A percentile compares a stretch with the other conserved stretches of the same genome.
phyloP scores from a whole-genome alignment of 2,113 vertebrate genomes.

The Brachypteracias leptosomus region DNA sequence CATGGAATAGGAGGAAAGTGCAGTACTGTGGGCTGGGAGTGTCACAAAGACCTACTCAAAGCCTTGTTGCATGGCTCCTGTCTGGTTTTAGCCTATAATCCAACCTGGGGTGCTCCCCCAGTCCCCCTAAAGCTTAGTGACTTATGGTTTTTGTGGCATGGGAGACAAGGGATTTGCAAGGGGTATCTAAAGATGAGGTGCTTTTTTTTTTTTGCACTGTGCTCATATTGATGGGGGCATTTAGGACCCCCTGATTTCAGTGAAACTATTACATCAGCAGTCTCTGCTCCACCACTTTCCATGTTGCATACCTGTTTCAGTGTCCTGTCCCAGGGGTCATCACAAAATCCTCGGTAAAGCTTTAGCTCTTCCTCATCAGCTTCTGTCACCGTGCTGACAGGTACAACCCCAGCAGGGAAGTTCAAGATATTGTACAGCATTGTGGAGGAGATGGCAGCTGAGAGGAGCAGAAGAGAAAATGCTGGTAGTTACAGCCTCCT shows the following conservation, averaged over 20 bases:
- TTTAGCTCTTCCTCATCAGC: conserved; percentile 85
- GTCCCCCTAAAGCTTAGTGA: background rate
- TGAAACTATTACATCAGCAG: background rate
- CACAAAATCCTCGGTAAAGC: conserved; percentile 73
- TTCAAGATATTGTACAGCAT: conserved; percentile 85
- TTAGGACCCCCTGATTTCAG: background rate
- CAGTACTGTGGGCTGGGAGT: background rate
- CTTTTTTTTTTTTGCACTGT: background rate
- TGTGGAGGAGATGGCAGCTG: conserved; percentile 75
- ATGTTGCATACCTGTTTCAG: conserved; percentile 76
- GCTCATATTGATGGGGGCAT: background rate
- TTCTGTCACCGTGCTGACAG: conserved; percentile 82
- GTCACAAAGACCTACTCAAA: background rate
- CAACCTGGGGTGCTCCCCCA: background rate
- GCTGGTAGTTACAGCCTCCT: background rate
- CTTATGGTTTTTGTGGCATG: fast-evolving
- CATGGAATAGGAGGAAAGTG: background rate
- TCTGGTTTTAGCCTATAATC: background rate
- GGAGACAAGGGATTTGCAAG: background rate
- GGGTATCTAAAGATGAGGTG: fast-evolving
- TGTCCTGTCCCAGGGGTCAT: conserved; percentile 77
- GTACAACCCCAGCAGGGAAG: conserved; percentile 87
- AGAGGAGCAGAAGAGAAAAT: background rate
- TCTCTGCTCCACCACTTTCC: background rate
- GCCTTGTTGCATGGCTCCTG: background rate